Evolutionary conservation across 2,113 vertebrate genomes (phyloP).

Genomic region (Phrynosoma blainvillii): DNA sequence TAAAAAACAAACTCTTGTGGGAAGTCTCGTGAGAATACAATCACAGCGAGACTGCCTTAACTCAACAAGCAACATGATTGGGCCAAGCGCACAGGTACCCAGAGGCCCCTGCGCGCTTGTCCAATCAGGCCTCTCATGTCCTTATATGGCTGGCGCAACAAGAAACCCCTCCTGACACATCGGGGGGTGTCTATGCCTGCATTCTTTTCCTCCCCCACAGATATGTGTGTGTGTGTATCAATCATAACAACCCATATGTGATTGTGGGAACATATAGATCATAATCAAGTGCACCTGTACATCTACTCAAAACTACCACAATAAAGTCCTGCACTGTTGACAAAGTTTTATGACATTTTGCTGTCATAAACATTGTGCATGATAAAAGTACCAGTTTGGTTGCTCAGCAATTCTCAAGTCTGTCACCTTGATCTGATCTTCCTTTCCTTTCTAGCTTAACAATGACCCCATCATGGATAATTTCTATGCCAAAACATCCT

Average conservation of each 20-base stretch:
- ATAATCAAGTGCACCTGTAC: not conserved
- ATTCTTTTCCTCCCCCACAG: not conserved
- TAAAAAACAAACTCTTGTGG: too few relatives aligned
- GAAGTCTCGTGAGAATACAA: too few relatives aligned
- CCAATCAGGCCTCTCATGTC: too few relatives aligned
- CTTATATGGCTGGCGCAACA: too few relatives aligned
- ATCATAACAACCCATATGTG: not conserved
- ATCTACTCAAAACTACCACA: not conserved
- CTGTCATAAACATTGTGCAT: not conserved
- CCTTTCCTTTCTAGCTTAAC: not conserved
- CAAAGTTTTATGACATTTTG: not conserved
- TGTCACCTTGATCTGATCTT: not conserved
- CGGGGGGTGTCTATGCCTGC: too few relatives aligned
- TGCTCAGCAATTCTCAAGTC: not conserved
- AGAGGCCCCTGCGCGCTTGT: too few relatives aligned
- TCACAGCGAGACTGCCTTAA: too few relatives aligned
- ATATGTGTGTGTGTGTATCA: too few relatives aligned
- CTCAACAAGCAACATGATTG: too few relatives aligned
- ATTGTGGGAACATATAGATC: not conserved
- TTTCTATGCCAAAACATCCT: not conserved
- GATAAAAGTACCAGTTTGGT: not conserved
- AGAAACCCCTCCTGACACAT: too few relatives aligned
- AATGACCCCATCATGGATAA: slow-evolving; percentile 12
- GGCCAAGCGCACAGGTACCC: too few relatives aligned
- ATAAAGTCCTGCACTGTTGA: not conserved